Conservation (phyloP, 2,888 invertebrate genomes). For the Hofmannophila pseudospretella region DNA sequence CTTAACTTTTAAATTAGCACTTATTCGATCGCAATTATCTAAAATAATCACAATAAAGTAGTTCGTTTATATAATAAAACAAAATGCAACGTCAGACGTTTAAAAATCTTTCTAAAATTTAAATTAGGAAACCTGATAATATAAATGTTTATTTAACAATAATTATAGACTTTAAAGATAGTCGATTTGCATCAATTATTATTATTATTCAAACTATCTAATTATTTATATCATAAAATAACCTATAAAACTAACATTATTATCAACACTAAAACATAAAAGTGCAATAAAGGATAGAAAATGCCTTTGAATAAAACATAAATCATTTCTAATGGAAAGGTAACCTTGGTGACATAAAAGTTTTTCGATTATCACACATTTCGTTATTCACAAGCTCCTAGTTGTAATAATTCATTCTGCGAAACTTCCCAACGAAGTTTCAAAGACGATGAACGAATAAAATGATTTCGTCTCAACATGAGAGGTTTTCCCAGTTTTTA, state of each 20-base stretch:
- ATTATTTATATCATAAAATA: no score
- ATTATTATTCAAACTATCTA: no score
- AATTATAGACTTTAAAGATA: no score
- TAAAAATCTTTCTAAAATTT: background rate
- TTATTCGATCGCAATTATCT: background rate
- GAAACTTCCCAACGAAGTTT: constrained; percentile 52
- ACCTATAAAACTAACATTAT: no score
- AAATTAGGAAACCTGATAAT: no score
- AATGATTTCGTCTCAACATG: constrained; percentile 39
- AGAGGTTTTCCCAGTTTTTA: constrained; percentile 37
- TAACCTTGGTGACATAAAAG: constrained; percentile 37
- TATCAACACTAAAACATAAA: no score
- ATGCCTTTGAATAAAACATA: constrained; percentile 14
- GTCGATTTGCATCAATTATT: no score
- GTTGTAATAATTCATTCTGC: constrained; percentile 60
- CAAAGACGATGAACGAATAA: constrained; percentile 45
- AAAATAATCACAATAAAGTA: constrained; percentile 1
- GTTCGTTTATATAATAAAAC: background rate
- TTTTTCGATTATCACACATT: constrained; percentile 63
- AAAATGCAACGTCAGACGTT: constrained; percentile 1
- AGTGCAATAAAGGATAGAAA: constrained; percentile 1
- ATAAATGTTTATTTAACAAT: no score
- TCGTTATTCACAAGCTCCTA: constrained; percentile 56
- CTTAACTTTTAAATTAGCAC: background rate
- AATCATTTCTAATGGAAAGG: constrained; percentile 26